Percentiles rank a stretch among this genome's conserved stretches.
phyloP scores from a whole-genome alignment of 2,797 vertebrate species.

The Paratrypauchen microcephalus region DNA sequence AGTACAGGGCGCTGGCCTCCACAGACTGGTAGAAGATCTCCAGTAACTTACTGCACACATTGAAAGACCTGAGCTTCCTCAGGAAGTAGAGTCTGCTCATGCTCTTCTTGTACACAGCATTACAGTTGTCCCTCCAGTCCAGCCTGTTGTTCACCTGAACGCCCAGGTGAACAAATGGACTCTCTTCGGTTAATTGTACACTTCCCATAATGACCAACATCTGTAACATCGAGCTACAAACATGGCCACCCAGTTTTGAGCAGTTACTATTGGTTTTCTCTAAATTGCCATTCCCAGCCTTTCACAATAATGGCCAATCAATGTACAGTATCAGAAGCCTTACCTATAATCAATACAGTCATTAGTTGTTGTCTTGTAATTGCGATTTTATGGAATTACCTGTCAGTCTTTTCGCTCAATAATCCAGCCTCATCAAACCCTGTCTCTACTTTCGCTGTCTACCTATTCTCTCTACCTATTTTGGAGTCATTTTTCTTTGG shows the following conservation, averaged over 20 bases:
- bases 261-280: slow-evolving; percentile 2
- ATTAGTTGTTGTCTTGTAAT: slow-evolving; percentile 9
- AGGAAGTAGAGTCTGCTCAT: too few relatives aligned
- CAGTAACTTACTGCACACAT: too few relatives aligned
- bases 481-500: background rate
- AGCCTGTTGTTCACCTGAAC: too few relatives aligned
- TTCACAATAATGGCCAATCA: background rate
- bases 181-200: background rate
- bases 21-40: too few relatives aligned
- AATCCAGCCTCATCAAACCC: slow-evolving; percentile 29
- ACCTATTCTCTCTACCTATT: background rate
- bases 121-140: too few relatives aligned
- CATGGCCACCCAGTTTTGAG: background rate
- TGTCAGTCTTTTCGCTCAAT: slow-evolving; percentile 33
- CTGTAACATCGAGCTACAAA: background rate
- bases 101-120: too few relatives aligned
- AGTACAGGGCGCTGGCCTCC: too few relatives aligned
- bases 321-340: background rate
- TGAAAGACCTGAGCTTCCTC: too few relatives aligned
- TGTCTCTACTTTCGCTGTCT: background rate
- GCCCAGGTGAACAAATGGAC: too few relatives aligned
- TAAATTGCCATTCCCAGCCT: background rate
- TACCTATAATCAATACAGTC: slow-evolving; percentile 2
- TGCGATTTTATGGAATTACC: slow-evolving; percentile 13
- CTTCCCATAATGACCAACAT: background rate